Conservation (phyloP, 1,140 invertebrate genomes). For the Magallana gigas region DNA sequence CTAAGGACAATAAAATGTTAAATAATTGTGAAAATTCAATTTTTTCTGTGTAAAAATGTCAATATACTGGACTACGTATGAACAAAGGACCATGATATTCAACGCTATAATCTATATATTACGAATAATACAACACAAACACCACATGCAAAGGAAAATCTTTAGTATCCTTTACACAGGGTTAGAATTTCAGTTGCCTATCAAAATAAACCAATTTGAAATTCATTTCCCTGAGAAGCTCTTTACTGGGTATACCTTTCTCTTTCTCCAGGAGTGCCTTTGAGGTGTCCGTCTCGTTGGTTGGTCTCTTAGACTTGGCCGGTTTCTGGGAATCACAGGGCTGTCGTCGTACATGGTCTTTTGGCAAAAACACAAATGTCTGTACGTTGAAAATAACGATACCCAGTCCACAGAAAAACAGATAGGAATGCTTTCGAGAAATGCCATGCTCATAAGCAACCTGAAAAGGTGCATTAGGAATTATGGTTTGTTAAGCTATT, state of each 20-base stretch:
- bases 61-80: too few species aligned
- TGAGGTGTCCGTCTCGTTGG: neutral
- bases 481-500: too few species aligned
- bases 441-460: conserved; percentile 23
- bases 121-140: too few species aligned
- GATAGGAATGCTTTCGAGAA: neutral
- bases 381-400: conserved; percentile 6
- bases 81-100: too few species aligned
- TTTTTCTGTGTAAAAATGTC: too few species aligned
- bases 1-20: neutral
- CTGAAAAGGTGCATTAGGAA: neutral
- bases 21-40: neutral
- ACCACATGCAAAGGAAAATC: too few species aligned
- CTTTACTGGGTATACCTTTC: neutral
- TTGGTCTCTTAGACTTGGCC: neutral
- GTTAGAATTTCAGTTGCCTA: too few species aligned
- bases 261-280: neutral
- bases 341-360: neutral
- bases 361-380: conserved; percentile 33
- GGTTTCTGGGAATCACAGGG: neutral
- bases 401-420: neutral
- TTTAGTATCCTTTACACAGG: too few species aligned
- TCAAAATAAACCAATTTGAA: too few species aligned
- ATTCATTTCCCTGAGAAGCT: too few species aligned
- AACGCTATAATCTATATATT: too few species aligned